These are phyloP conservation scores for Himalopsyche anomala DNA, from an alignment of 2,888 invertebrate species.

Conservation along the genomic window DNA sequence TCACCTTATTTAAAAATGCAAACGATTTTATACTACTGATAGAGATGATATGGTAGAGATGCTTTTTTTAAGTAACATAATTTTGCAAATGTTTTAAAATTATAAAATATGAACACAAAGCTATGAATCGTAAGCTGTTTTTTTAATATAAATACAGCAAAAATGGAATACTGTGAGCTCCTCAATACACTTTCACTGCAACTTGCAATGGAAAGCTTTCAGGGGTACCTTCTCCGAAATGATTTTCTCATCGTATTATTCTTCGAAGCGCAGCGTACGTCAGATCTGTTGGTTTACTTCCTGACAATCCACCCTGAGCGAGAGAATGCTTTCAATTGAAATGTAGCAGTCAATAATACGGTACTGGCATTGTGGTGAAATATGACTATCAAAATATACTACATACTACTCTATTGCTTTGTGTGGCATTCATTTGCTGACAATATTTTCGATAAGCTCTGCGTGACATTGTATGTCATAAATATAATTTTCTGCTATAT, in stretches of 20 bases:
- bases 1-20: too few species aligned
- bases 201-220: neutral
- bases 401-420: neutral
- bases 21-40: too few species aligned
- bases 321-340: neutral
- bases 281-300: constrained; percentile 1
- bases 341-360: neutral
- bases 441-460: neutral
- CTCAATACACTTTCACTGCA: neutral
- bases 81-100: too few species aligned
- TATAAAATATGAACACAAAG: too few species aligned
- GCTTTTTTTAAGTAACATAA: too few species aligned
- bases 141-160: too few species aligned
- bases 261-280: constrained; percentile 1
- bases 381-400: constrained; percentile 22
- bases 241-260: constrained; percentile 9
- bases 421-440: neutral
- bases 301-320: neutral
- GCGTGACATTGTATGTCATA: too few species aligned
- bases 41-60: too few species aligned
- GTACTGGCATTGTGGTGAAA: neutral
- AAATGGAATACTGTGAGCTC: too few species aligned
- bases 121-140: too few species aligned
- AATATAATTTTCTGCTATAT: too few species aligned
- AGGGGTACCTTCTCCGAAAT: neutral